These are phyloP conservation scores for Bettongia penicillata DNA, from an alignment of 2,113 vertebrate species.

Conservation along the genomic window DNA sequence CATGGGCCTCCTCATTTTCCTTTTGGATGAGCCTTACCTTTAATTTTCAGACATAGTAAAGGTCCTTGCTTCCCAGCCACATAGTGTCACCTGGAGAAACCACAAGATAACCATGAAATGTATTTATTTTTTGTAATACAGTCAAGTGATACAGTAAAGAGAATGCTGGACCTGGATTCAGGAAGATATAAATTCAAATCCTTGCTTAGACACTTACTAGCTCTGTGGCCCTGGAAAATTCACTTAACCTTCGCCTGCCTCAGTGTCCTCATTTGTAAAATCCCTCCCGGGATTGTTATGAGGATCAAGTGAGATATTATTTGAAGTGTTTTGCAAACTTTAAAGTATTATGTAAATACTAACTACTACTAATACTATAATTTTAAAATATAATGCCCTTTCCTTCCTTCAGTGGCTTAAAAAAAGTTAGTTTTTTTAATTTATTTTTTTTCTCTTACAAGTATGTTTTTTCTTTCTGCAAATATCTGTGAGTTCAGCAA, in stretches of 20 bases:
- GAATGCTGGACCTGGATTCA: neutral
- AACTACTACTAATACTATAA: neutral
- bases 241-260: neutral
- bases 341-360: neutral
- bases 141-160: neutral
- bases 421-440: neutral
- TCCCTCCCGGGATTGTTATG: neutral
- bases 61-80: neutral
- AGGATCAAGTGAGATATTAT: neutral
- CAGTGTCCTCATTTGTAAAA: neutral
- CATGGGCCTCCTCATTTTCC: neutral
- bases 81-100: neutral
- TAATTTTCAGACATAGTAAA: neutral
- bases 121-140: neutral
- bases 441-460: neutral
- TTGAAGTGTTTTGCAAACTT: neutral
- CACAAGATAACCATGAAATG: neutral
- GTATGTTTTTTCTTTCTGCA: neutral
- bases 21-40: neutral
- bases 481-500: neutral
- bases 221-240: neutral
- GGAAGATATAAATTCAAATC: neutral
- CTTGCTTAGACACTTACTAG: neutral
- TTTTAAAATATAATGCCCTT: neutral
- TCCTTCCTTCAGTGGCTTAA: neutral